A percentile compares a stretch with the other conserved stretches of the same genome.
Conservation (phyloP, 2,113 vertebrate genomes). For the Mesitornis unicolor region DNA sequence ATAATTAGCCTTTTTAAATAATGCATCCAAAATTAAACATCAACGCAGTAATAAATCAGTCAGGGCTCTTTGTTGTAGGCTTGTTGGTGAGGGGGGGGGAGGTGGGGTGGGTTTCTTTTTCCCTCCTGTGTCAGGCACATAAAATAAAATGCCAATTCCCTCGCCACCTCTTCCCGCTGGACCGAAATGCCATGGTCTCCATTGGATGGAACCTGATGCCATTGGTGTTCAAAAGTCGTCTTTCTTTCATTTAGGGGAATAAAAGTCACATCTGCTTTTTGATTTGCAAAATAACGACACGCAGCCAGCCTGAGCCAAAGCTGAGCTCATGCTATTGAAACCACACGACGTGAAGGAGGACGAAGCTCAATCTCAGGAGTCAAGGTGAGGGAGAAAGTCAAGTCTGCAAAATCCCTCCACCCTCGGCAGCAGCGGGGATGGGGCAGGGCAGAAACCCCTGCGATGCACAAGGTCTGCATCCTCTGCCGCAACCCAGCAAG, state of each 20-base stretch:
- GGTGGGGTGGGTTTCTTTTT: background rate
- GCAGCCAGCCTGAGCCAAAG: slow-evolving; percentile 7
- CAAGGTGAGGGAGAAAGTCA: slow-evolving; percentile 55
- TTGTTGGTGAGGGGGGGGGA: background rate
- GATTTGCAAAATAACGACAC: slow-evolving; percentile 40
- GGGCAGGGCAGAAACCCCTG: background rate
- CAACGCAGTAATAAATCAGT: slow-evolving; percentile 67
- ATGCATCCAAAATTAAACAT: slow-evolving; percentile 73
- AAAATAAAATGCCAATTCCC: slow-evolving; percentile 43
- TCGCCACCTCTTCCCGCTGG: background rate
- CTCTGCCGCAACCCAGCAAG: background rate
- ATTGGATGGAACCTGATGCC: background rate
- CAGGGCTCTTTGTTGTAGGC: slow-evolving; percentile 51
- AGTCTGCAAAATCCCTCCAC: background rate
- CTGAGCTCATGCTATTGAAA: slow-evolving; percentile 48
- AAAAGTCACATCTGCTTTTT: slow-evolving; percentile 31
- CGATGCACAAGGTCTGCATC: background rate
- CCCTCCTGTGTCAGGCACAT: background rate
- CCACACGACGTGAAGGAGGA: slow-evolving; percentile 25
- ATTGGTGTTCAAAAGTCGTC: slow-evolving; percentile 23
- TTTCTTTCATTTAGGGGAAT: slow-evolving; percentile 33
- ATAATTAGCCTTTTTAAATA: slow-evolving; percentile 73
- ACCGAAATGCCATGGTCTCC: background rate
- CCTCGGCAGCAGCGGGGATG: accelerated
- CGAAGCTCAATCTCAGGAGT: slow-evolving; percentile 13